Evolutionary conservation across 2,113 vertebrate genomes (phyloP), one percentile per base, ranked within the genome.

Genomic region (Chloropsis cyanopogon): DNA sequence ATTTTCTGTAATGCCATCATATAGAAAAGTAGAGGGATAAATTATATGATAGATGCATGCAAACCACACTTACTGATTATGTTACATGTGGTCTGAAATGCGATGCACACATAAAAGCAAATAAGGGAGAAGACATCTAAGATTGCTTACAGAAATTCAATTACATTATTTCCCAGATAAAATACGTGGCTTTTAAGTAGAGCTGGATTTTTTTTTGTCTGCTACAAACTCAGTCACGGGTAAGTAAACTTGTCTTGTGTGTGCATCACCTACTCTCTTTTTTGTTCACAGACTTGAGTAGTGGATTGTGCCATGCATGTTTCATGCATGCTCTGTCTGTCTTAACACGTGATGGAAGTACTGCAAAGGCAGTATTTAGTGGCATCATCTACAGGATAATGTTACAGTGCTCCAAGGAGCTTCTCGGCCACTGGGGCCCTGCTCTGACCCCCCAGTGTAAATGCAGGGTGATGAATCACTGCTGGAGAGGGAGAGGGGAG

Each of bases 401-500:
- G 23, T 69, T 46, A 25, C 0, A 1, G 77, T 47, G 37, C 70
- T 57, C n/a, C 33, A 22, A 37, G 68, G 47, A 65, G 37, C 31
- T 44, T 37, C 20, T 41, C 0, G 0, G 60, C 25, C 46, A 13
- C 56, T 14, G 39, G 15, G 24, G 29, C 10, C 42, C 88, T 41
- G 10, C 63, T 64, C 24, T 66, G 63, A 8, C 12, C 17, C 69
- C 41, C 33, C n/a, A 22, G 28, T 35, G 63, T 49, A 80, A 41
- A 25, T 9, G 6, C 1, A 4, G 0, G 0, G 17, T 56, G 81
- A 56, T 35, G 37, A 60, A 22, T 25, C 44, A 31, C 37, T 28
- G 3, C 25, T 14, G 66, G 42, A 92, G 39, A 63, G 54, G 39
- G 47, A 81, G 47, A 65, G 28, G 8, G 31, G 39, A 79, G 7